A percentile compares a stretch with the other conserved stretches of the same genome.
phyloP scores from a whole-genome alignment of 2,888 invertebrate species.

The Athalia rosae region DNA sequence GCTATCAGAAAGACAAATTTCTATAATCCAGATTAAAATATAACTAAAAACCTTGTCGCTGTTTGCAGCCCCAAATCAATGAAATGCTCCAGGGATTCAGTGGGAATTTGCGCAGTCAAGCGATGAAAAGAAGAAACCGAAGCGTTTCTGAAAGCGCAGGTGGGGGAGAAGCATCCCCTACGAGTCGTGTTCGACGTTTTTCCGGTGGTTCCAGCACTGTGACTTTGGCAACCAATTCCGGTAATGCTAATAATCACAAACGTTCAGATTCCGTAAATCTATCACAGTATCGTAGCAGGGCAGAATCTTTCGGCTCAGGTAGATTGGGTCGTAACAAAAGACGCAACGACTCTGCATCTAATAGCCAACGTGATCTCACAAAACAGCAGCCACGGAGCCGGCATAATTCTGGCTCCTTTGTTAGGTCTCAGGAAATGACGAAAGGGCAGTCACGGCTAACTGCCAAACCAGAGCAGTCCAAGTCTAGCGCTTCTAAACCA shows the following conservation, averaged over 20 bases:
- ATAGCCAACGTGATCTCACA: conserved; percentile 60
- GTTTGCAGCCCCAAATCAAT: conserved; percentile 78
- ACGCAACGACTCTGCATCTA: conserved; percentile 60
- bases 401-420: conserved; percentile 64
- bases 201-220: conserved; percentile 70
- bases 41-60: not conserved
- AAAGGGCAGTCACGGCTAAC: conserved; percentile 46
- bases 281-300: conserved; percentile 66
- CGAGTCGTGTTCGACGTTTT: conserved; percentile 67
- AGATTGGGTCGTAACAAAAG: conserved; percentile 64
- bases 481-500: conserved; percentile 43
- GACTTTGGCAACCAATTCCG: conserved; percentile 59
- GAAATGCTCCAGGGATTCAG: conserved; percentile 77
- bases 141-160: conserved; percentile 81
- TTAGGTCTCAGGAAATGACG: conserved; percentile 60
- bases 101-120: conserved; percentile 72
- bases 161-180: conserved; percentile 66
- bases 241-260: conserved; percentile 49
- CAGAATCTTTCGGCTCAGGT: conserved; percentile 70
- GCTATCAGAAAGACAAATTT: not conserved
- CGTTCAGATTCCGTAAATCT: conserved; percentile 62
- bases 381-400: conserved; percentile 62
- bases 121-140: conserved; percentile 77
- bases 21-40: not conserved
- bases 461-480: conserved; percentile 38